Conservation (phyloP, 2,113 vertebrate species). For the Hydrochoerus hydrochaeris region DNA sequence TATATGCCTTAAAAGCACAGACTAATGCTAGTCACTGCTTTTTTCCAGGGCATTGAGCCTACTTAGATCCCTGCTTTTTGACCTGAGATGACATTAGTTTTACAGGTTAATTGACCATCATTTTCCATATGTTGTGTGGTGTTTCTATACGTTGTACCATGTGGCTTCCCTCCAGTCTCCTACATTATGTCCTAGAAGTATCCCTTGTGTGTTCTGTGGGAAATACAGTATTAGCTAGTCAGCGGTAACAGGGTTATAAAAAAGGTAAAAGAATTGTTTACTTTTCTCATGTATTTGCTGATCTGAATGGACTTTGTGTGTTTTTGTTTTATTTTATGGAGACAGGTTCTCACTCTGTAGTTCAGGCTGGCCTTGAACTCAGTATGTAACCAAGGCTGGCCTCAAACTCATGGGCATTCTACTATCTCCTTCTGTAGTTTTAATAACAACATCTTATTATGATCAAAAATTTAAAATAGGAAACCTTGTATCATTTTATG, state of each 20-base stretch:
- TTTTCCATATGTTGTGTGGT: not conserved
- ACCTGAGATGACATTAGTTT: not conserved
- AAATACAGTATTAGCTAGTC: conserved; percentile 28
- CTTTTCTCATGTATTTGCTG: conserved; percentile 33
- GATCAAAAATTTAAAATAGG: conserved; percentile 38
- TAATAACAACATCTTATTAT: conserved; percentile 5
- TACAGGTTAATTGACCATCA: not conserved
- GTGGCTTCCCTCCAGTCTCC: not conserved
- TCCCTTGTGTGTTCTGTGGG: not conserved
- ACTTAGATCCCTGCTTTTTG: conserved; percentile 29
- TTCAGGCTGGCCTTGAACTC: not conserved
- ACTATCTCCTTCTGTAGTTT: conserved; percentile 6
- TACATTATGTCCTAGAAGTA: conserved; percentile 21
- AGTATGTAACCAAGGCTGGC: not conserved
- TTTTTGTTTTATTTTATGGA: not conserved
- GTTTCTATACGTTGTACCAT: not conserved
- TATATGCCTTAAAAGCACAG: not conserved
- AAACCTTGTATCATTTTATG: conserved; percentile 25
- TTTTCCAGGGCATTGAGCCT: not conserved
- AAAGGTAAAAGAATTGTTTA: conserved; percentile 34
- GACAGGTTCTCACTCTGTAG: not conserved
- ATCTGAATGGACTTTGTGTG: not conserved
- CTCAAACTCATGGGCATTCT: not conserved
- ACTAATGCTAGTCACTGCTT: not conserved
- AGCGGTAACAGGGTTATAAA: not conserved